Conservation (phyloP, 2,888 invertebrate genomes). For the Dynastes hyllus region DNA sequence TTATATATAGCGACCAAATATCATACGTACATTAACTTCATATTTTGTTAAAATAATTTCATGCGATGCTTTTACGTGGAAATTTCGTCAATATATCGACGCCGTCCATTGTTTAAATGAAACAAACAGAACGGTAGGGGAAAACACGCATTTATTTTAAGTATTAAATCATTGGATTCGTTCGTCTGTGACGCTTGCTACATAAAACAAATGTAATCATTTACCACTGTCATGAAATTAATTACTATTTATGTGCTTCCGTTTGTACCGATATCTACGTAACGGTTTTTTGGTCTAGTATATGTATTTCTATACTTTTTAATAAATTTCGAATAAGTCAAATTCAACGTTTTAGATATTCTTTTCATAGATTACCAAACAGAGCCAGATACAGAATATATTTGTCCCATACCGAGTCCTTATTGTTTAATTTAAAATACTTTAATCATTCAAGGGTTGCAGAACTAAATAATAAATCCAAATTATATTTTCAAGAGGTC, state of each 20-base stretch:
- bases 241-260: constrained; percentile 27
- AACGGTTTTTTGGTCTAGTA: background rate
- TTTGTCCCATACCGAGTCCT: too few relatives aligned
- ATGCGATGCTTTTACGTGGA: background rate
- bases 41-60: too few relatives aligned
- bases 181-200: constrained; percentile 9
- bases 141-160: constrained; percentile 27
- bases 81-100: constrained; percentile 5
- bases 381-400: too few relatives aligned
- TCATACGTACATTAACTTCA: too few relatives aligned
- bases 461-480: too few relatives aligned
- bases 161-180: constrained; percentile 29
- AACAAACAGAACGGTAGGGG: constrained; percentile 4
- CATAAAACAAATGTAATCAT: constrained; percentile 28
- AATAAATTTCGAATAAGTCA: too few relatives aligned
- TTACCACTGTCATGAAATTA: constrained; percentile 25
- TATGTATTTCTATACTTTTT: background rate
- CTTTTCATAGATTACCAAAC: too few relatives aligned
- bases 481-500: too few relatives aligned
- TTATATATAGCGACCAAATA: too few relatives aligned
- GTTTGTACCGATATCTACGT: constrained; percentile 13
- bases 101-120: background rate
- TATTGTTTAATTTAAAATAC: too few relatives aligned
- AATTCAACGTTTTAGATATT: too few relatives aligned
- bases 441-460: too few relatives aligned